A percentile compares a stretch with the other conserved stretches of the same genome.
Evolutionary conservation across 2,888 invertebrate species (phyloP).

Genomic region (Zaprionus obscuricornis): DNA sequence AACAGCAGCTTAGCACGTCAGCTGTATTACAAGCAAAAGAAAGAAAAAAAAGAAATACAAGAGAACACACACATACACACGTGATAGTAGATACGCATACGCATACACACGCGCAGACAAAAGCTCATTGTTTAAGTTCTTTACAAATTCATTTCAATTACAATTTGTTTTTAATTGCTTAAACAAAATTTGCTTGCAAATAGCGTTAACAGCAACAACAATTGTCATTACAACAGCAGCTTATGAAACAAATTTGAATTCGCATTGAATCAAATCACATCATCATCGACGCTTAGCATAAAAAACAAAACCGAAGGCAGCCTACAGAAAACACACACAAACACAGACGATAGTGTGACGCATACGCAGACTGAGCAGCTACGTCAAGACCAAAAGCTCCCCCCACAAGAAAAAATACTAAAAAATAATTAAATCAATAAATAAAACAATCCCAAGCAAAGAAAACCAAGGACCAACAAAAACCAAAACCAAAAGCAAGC

Average conservation of each 20-base stretch:
- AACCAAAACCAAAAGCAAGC: conserved; percentile 5
- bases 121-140: conserved; percentile 47
- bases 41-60: conserved; percentile 6
- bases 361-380: conserved; percentile 33
- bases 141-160: conserved; percentile 54
- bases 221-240: conserved; percentile 36
- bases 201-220: conserved; percentile 47
- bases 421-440: no score
- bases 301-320: no score
- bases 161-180: conserved; percentile 51
- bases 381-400: conserved; percentile 18
- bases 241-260: conserved; percentile 8
- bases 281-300: conserved; percentile 47
- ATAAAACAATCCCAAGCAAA: no score
- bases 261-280: conserved; percentile 22
- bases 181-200: conserved; percentile 56
- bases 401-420: no score
- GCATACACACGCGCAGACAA: conserved; percentile 38
- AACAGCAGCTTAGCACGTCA: conserved; percentile 16
- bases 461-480: conserved; percentile 6
- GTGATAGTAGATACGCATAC: no score
- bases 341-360: no score
- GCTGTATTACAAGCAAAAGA: no score
- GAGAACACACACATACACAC: no score
- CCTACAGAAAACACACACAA: no score